Evolutionary conservation across 2,113 vertebrate genomes (phyloP), one percentile per base, ranked within the genome.

Genomic region (Myotis brandtii): DNA sequence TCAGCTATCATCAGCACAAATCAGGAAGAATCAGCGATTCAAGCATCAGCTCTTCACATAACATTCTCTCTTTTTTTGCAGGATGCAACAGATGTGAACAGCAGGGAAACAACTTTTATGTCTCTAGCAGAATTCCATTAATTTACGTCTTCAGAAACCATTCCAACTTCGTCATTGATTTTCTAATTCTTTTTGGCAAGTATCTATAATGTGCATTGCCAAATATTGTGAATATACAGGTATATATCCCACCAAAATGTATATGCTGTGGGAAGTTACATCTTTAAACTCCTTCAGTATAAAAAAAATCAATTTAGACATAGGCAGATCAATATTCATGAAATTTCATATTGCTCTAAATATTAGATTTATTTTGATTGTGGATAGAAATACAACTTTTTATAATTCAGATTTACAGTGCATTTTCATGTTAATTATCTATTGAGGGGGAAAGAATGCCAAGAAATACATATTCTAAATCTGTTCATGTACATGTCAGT

Each of bases 31-130:
- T 75, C 81, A 43, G 62, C 0, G 2, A 66, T 59, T 40, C 34
- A 69, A 73, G 37, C 56, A 11, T 52, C 43, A 81, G 48, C 66
- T 97, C 40, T 95, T 92, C 77, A 75, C n/a, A 91, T 27, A 81
- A 56, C 14, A 46, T 56, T 91, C 94, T 46, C 93, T 46, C 4
- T 46, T 73, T 16, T 84, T n/a, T 70, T n/a, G 50, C 20, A 20
- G 23, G 34, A 80, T 94, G 93, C 93, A 96, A 93, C 90, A 96
- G 93, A 91, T 95, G 93, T 93, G 77, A 96, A 89, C 86, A 95
- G 66, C 92, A 94, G 73, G 76, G 13, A 86, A 92, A 88, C 64
- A 93, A 95, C 37, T 70, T 96, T 86, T 62, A 81, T 43, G 32
- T 77, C 80, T 80, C 62, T 50, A 54, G 50, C 9, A 84, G 37